A percentile compares a stretch with the other conserved stretches of the same genome.
Conservation (phyloP, 2,113 vertebrate genomes). For the Rhabdomys dilectus region DNA sequence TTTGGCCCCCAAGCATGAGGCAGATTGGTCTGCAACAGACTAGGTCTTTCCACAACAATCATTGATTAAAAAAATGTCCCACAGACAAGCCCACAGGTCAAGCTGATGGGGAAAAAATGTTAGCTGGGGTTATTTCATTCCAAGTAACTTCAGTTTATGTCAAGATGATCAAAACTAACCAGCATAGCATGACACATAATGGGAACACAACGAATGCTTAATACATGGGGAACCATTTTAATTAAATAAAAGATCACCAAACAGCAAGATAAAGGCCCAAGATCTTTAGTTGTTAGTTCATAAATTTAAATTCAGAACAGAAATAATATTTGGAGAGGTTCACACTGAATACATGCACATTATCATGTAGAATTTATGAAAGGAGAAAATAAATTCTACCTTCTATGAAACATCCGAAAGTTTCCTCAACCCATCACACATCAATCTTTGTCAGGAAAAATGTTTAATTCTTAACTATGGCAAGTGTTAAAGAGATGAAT, state of each 20-base stretch:
- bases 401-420: constrained; percentile 33
- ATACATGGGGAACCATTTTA: constrained; percentile 3
- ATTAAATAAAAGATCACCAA: constrained; percentile 35
- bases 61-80: neutral
- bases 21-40: neutral
- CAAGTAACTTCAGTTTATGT: neutral
- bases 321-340: neutral
- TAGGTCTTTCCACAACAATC: neutral
- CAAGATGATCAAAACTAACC: neutral
- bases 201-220: neutral
- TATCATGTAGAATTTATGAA: constrained; percentile 19
- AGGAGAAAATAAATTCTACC: neutral
- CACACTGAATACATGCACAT: neutral
- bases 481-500: neutral
- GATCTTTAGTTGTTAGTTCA: neutral
- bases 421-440: neutral
- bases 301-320: constrained; percentile 30
- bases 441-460: neutral
- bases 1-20: no score
- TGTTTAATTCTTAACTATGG: neutral
- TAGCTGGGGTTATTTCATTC: neutral
- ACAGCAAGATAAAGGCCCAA: neutral
- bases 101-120: neutral
- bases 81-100: neutral
- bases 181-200: neutral